Evolutionary conservation across 2,113 vertebrate genomes (phyloP).

Genomic region (Brachyhypopomus gauderio): DNA sequence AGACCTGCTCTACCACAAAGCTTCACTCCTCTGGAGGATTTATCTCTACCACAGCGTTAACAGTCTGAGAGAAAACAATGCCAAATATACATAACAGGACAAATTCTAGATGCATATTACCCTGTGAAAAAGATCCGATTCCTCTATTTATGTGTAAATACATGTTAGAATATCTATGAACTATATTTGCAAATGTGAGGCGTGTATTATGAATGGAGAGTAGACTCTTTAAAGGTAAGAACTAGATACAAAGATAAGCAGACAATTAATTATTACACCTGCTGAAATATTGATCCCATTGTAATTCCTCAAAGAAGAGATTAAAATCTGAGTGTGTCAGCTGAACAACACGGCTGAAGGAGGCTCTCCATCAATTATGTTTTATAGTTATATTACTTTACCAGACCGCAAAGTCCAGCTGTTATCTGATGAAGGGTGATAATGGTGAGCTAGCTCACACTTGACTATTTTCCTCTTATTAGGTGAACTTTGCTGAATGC

Average conservation of each 20-base stretch:
- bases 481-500: neutral
- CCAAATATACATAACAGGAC: too few relatives aligned
- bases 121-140: neutral
- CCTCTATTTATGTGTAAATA: neutral
- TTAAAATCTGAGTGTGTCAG: constrained; percentile 65
- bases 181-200: too few relatives aligned
- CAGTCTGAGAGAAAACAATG: too few relatives aligned
- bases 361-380: constrained; percentile 43
- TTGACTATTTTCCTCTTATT: neutral
- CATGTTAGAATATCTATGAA: neutral
- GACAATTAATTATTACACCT: neutral
- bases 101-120: too few relatives aligned
- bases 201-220: neutral
- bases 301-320: constrained; percentile 52
- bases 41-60: too few relatives aligned
- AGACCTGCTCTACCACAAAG: too few relatives aligned
- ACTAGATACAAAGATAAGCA: neutral
- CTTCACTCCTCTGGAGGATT: too few relatives aligned
- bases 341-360: constrained; percentile 55
- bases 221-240: neutral
- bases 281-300: neutral
- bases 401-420: constrained; percentile 63
- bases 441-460: neutral
- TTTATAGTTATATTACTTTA: constrained; percentile 61
- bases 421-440: constrained; percentile 53